These are phyloP conservation scores for Apamea anceps DNA, from an alignment of 2,888 invertebrate species.

Conservation along the genomic window DNA sequence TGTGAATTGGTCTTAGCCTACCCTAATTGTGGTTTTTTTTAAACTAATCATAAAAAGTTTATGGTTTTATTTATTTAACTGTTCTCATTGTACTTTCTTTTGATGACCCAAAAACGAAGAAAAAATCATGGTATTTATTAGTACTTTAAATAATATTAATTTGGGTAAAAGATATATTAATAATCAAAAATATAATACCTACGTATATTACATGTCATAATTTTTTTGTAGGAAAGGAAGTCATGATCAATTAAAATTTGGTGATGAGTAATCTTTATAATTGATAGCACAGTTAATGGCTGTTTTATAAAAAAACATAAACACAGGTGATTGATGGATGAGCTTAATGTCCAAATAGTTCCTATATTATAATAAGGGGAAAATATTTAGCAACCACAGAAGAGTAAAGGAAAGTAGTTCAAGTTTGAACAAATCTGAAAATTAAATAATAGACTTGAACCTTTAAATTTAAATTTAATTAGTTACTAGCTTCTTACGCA, in stretches of 20 bases:
- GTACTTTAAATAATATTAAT: not conserved
- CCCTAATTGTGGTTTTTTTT: not conserved
- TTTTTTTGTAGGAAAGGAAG: constrained; percentile 10
- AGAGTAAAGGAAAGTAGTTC: not conserved
- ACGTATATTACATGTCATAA: no score
- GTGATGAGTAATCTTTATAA: constrained; percentile 48
- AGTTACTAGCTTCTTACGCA: no score
- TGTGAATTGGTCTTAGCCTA: not conserved
- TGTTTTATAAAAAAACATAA: constrained; percentile 36
- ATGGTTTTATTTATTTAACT: not conserved
- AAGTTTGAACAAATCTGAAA: not conserved
- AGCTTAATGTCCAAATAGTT: constrained; percentile 46
- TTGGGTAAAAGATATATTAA: not conserved
- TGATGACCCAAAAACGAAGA: not conserved
- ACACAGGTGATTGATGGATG: constrained; percentile 57
- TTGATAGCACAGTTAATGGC: constrained; percentile 40
- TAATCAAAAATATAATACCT: no score
- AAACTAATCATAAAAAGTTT: not conserved
- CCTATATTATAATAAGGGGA: not conserved
- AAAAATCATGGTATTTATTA: no score
- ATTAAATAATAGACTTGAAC: not conserved
- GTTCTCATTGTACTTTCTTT: not conserved
- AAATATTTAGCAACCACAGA: not conserved
- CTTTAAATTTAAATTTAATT: no score
- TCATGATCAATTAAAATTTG: constrained; percentile 27